phyloP scores from a whole-genome alignment of 2,113 vertebrate species.

The Onychostoma macrolepis region DNA sequence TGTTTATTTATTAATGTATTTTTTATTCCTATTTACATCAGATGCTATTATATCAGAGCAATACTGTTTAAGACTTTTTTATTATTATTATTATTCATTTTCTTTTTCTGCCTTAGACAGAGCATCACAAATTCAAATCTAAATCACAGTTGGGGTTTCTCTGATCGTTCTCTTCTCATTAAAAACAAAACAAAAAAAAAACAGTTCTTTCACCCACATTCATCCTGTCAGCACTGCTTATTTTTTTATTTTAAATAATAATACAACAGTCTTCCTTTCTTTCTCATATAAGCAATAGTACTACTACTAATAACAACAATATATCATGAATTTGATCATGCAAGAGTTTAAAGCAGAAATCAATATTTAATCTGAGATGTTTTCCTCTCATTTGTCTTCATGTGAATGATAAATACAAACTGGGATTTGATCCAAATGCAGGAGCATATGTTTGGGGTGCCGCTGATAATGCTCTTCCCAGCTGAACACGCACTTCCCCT shows the following conservation, averaged over 20 bases:
- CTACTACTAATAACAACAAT: slow-evolving; percentile 11
- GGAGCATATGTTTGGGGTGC: slow-evolving; percentile 32
- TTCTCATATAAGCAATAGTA: background rate
- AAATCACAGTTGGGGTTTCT: background rate
- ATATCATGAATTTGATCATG: background rate
- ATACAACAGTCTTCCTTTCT: background rate
- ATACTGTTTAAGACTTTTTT: background rate
- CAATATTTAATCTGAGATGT: background rate
- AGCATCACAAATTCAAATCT: background rate
- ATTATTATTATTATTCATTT: background rate
- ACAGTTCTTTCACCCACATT: background rate
- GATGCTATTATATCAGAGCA: background rate
- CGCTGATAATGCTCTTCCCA: background rate
- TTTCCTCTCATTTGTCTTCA: slow-evolving; percentile 19
- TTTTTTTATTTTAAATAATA: background rate
- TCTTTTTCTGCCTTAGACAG: background rate
- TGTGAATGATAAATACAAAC: slow-evolving; percentile 17
- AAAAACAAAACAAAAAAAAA: too few species aligned
- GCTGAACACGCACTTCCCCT: slow-evolving; percentile 29
- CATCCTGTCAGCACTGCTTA: background rate
- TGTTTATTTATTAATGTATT: background rate
- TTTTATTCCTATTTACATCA: background rate
- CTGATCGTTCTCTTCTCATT: background rate
- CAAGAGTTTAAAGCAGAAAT: background rate
- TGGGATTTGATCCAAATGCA: slow-evolving; percentile 32